Evolutionary conservation across 2,113 vertebrate species (phyloP), one percentile per base, ranked within the genome.

Genomic region (Tursiops truncatus): DNA sequence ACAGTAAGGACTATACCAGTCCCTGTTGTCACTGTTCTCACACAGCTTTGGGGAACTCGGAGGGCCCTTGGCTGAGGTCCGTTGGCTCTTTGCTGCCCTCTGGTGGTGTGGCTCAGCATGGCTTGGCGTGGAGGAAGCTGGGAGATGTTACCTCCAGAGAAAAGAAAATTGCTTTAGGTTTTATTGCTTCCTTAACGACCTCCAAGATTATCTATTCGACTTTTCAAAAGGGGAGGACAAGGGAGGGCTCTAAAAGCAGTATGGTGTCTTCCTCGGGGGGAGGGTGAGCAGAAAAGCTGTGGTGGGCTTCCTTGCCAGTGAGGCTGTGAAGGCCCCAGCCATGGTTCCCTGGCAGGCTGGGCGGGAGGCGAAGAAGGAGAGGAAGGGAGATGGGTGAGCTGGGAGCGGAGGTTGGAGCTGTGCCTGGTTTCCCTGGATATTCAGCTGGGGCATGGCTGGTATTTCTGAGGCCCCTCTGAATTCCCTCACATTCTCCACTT

Each of bases 151-250:
- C 41, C 44, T 85, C 60, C 28, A 73, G 77, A 95, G 53, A 12
- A 33, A 33, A 92, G 87, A 73, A 47, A 60, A 68, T 70, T 12
- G 14, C 71, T 95, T 68, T 67, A 31, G 33, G 53, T 91, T 92
- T 95, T 41, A 60, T 53, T 67, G 25, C 8, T 94, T 68, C 77
- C 41, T 58, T 87, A 26, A 26, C 23, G 25, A 41, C 44, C 33
- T 94, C 67, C 33, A 94, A 80, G n/a, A 76, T 60, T 74, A 79
- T 73, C 56, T 83, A 14, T 11, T 79, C 25, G 79, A 15, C 12
- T 85, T 93, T 83, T 83, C 58, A 91, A 47, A 86, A 26, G 23
- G 9, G 33, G 21, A 62, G 50, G 28, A 67, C 44, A 80, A 58
- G 1, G 26, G 58, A 87, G 36, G 56, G 8, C 20, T 85, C 68